phyloP scores from a whole-genome alignment of 2,113 vertebrate species.

The Struthio camelus region DNA sequence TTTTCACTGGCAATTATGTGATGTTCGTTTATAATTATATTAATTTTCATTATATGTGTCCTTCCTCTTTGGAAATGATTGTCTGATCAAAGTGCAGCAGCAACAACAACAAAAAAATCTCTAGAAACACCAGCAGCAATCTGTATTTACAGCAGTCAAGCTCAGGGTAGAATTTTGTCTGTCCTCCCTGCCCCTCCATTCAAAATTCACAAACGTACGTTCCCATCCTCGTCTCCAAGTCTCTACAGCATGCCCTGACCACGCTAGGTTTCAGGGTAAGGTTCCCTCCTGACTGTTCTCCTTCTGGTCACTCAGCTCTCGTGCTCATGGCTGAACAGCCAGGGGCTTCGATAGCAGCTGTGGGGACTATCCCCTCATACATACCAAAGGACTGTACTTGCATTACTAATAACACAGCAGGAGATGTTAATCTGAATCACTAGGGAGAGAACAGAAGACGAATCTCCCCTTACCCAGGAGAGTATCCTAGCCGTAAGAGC shows the following conservation, averaged over 20 bases:
- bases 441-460: neutral
- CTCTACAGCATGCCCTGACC: neutral
- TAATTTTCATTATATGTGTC: neutral
- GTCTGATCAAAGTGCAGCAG: neutral
- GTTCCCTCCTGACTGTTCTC: neutral
- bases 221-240: rapidly evolving
- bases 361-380: neutral
- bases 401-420: neutral
- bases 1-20: neutral
- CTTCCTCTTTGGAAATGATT: neutral
- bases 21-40: neutral
- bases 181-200: neutral
- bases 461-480: neutral
- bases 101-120: neutral
- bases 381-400: neutral
- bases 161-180: neutral
- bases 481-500: neutral
- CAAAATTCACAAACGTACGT: neutral
- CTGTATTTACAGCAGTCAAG: neutral
- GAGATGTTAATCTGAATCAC: neutral
- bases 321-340: neutral
- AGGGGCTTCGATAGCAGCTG: neutral
- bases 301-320: neutral
- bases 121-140: neutral
- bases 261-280: neutral